Percentiles rank a stretch among this genome's conserved stretches.
Conservation (phyloP, 23 tunicate species). For the Halocynthia aurantium region DNA sequence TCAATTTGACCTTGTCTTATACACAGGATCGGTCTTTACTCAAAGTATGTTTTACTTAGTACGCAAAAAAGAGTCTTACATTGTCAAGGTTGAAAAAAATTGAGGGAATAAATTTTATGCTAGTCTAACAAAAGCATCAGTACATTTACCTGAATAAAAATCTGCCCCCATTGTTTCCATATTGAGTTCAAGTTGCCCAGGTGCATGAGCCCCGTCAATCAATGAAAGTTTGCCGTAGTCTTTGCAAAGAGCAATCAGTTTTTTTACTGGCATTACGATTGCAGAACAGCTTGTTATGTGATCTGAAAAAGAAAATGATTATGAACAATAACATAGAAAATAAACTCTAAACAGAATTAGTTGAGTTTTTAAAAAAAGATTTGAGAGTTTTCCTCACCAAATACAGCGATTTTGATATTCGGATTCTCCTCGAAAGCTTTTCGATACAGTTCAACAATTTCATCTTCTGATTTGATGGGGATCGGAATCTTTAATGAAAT, state of each 20-base stretch:
- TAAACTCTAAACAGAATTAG: too few species aligned
- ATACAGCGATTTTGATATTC: slow-evolving; percentile 33
- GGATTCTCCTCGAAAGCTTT: slow-evolving; percentile 31
- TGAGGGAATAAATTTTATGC: too few species aligned
- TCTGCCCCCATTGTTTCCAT: slow-evolving; percentile 67
- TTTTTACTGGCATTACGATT: slow-evolving; percentile 54
- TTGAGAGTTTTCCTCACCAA: slow-evolving; percentile 14
- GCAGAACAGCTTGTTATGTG: slow-evolving; percentile 92
- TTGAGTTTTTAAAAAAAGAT: too few species aligned
- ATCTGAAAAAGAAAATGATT: slow-evolving; percentile 16
- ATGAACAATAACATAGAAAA: too few species aligned
- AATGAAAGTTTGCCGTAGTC: slow-evolving; percentile 31
- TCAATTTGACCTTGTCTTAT: too few species aligned
- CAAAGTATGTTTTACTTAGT: too few species aligned
- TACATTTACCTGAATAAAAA: slow-evolving; percentile 66
- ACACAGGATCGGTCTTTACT: too few species aligned
- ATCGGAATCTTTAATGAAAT: slow-evolving; percentile 23
- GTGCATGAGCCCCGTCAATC: slow-evolving; percentile 97
- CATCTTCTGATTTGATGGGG: slow-evolving; percentile 40
- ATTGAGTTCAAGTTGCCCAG: slow-evolving; percentile 73
- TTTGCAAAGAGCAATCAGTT: slow-evolving; percentile 32
- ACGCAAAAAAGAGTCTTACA: too few species aligned
- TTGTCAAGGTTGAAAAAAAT: too few species aligned
- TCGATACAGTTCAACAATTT: slow-evolving; percentile 33
- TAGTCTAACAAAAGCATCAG: too few species aligned